phyloP scores from a whole-genome alignment of 2,797 vertebrate genomes.

The Malacoraja senta region DNA sequence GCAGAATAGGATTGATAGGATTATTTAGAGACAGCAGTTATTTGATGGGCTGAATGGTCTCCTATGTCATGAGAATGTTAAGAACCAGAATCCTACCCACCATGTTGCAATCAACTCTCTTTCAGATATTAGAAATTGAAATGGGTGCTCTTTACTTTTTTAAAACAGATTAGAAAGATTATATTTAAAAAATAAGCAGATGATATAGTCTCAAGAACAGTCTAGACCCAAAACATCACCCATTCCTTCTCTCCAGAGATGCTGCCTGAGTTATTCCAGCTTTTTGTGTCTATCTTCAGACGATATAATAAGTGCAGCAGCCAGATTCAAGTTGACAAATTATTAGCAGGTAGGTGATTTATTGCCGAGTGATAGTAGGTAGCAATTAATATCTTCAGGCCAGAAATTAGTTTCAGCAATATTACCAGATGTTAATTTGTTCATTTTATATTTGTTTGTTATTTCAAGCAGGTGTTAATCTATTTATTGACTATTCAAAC shows the following conservation, averaged over 20 bases:
- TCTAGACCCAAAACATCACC: too few species aligned
- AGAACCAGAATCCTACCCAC: neutral
- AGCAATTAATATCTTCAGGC: slow-evolving; percentile 4
- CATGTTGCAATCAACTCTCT: neutral
- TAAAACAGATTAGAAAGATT: neutral
- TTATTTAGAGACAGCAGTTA: too few species aligned
- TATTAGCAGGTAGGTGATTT: neutral
- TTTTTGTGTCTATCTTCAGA: too few species aligned
- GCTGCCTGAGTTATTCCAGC: too few species aligned
- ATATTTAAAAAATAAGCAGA: neutral
- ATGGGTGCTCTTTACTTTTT: neutral
- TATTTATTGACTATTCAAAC: neutral
- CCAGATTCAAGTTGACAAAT: neutral
- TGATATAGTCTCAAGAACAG: too few species aligned
- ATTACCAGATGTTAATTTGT: neutral
- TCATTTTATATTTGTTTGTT: neutral
- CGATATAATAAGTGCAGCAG: neutral
- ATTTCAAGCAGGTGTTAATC: neutral
- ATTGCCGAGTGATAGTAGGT: neutral
- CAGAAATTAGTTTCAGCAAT: neutral
- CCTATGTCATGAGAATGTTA: too few species aligned
- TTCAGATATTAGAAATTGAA: neutral
- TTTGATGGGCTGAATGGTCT: too few species aligned
- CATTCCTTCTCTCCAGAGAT: too few species aligned
- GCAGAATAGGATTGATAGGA: too few species aligned